Evolutionary conservation across 2,113 vertebrate species (phyloP), one percentile per base, ranked within the genome.

Genomic region (Peromyscus maniculatus): DNA sequence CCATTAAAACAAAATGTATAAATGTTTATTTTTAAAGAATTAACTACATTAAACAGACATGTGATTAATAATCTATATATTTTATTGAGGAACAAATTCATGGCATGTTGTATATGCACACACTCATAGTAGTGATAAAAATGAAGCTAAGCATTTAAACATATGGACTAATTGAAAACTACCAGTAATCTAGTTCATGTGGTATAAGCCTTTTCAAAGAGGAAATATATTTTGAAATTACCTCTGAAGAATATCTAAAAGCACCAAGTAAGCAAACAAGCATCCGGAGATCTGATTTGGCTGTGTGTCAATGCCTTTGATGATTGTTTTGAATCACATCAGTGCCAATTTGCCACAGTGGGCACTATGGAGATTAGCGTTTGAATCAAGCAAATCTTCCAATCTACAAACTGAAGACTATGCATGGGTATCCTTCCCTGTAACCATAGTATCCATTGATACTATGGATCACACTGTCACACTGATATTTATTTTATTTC

Each of bases 401-500:
- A 12, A 46, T 72, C 46, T 46, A 59, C 57, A 91, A 91, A 64
- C 16, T 57, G 19, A 83, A 92, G 15, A 72, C 39, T 91, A 26
- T 93, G 19, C 55, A 49, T 28, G 46, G 74, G 95, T 57, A 46
- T 88, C 39, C 36, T 94, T 78, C 66, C 7, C 59, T 84, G 46
- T 43, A 84, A 93, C n/a, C 62, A 79, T 0, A 72, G 80, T 19
- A 91, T 2, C 26, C 15, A 77, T 16, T 43, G 43, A 43, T 43
- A 43, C 43, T 43, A 43, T 43, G 43, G 43, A 43, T 43, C 43
- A 43, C 43, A 43, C 21, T 72, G 49, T 66, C 59, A 78, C 36
- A 83, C 46, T 80, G 52, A 28, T 55, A 92, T 55, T 80, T 93
- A 78, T 16, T 94, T 10, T 59, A 91, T 82, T 87, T 86, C 87